These are phyloP conservation scores for Cylindroiulus punctatus DNA, from an alignment of 2,888 invertebrate species.

Conservation along the genomic window DNA sequence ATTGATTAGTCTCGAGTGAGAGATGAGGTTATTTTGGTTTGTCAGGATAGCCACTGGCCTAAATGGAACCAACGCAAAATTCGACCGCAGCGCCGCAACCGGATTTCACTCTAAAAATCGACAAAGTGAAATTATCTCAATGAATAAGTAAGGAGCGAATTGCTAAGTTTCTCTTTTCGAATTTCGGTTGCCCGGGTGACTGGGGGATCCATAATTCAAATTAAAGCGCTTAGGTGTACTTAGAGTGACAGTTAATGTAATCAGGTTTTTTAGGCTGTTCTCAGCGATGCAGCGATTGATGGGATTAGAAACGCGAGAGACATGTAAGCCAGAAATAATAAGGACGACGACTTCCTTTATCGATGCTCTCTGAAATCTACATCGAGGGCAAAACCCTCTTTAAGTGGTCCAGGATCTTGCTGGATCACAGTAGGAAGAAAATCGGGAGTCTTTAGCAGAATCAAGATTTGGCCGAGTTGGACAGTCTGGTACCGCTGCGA, in stretches of 20 bases:
- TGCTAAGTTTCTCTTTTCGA: background rate
- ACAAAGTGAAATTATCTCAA: too few relatives aligned
- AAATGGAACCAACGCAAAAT: background rate
- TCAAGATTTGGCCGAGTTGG: too few relatives aligned
- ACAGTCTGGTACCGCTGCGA: too few relatives aligned
- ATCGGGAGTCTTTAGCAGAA: too few relatives aligned
- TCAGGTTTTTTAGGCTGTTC: slow-evolving; percentile 29
- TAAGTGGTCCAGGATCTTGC: background rate
- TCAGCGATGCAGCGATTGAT: slow-evolving; percentile 25
- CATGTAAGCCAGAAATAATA: slow-evolving; percentile 36
- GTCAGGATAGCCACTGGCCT: too few relatives aligned
- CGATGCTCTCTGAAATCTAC: background rate
- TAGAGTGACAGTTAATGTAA: slow-evolving; percentile 45
- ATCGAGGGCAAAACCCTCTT: background rate
- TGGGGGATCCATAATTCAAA: slow-evolving; percentile 29
- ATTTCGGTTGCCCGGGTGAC: slow-evolving; percentile 10
- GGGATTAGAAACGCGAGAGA: slow-evolving; percentile 30
- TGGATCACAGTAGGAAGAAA: too few relatives aligned
- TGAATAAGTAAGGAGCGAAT: background rate
- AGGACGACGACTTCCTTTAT: slow-evolving; percentile 4
- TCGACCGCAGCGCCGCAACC: too few relatives aligned
- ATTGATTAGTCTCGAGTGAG: too few relatives aligned
- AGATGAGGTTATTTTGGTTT: too few relatives aligned
- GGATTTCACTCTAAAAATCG: background rate
- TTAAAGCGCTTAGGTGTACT: slow-evolving; percentile 43